Evolutionary conservation across 2,797 vertebrate genomes (phyloP).

Genomic region (Gobionotothen gibberifrons): DNA sequence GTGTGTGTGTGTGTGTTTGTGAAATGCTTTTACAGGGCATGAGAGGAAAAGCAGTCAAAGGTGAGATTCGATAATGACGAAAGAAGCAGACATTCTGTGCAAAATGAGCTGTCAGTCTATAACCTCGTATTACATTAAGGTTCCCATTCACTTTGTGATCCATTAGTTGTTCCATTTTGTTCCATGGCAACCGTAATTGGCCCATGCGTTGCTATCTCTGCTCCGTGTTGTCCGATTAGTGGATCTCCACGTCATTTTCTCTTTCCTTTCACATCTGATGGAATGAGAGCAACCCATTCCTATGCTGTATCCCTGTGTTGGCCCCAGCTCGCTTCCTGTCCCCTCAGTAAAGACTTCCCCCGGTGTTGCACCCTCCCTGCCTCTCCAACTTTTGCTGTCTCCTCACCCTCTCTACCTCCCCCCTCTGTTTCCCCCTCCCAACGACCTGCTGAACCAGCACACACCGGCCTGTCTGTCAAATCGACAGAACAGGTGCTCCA

Average conservation of each 20-base stretch:
- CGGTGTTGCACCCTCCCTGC: constrained; percentile 10
- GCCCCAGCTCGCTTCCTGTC: constrained; percentile 25
- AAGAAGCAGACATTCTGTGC: constrained; percentile 30
- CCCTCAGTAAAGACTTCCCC: neutral
- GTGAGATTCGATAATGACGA: constrained; percentile 50
- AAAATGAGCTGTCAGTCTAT: constrained; percentile 46
- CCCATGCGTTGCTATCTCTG: constrained; percentile 37
- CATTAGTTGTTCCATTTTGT: constrained; percentile 63
- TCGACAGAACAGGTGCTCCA: constrained; percentile 83
- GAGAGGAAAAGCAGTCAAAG: constrained; percentile 57
- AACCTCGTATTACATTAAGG: constrained; percentile 48
- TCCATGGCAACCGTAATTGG: constrained; percentile 63
- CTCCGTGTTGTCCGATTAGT: constrained; percentile 59
- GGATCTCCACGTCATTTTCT: constrained; percentile 41
- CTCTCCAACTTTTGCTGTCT: constrained; percentile 42
- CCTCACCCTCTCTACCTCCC: constrained; percentile 33
- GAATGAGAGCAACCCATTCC: constrained; percentile 54
- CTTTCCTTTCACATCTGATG: constrained; percentile 59
- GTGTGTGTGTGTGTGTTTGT: constrained; percentile 23
- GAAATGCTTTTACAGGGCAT: constrained; percentile 41
- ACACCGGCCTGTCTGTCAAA: constrained; percentile 86
- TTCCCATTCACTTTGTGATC: constrained; percentile 58
- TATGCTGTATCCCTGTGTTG: neutral
- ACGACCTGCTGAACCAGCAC: constrained; percentile 88
- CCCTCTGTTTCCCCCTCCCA: constrained; percentile 41